phyloP scores from a whole-genome alignment of 2,797 vertebrate species.

The Centropyge bicolor region DNA sequence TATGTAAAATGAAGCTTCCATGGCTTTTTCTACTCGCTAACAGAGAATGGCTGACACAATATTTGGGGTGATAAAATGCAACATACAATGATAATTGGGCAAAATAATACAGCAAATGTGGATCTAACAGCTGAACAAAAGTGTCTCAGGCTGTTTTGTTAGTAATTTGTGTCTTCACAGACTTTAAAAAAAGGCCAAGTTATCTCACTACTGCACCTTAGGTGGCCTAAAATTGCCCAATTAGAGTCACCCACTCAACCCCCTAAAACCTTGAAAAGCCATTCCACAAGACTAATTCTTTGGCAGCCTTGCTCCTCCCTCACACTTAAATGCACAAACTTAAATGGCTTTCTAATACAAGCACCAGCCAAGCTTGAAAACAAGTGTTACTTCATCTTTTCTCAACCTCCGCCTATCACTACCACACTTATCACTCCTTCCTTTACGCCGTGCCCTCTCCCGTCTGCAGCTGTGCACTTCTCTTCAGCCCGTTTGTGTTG shows the following conservation, averaged over 20 bases:
- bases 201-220: slow-evolving; percentile 64
- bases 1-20: not conserved
- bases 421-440: slow-evolving; percentile 29
- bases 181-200: slow-evolving; percentile 32
- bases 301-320: slow-evolving; percentile 36
- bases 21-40: not conserved
- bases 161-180: slow-evolving; percentile 18
- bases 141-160: slow-evolving; percentile 12
- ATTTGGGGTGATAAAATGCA: not conserved
- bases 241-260: slow-evolving; percentile 57
- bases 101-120: not conserved
- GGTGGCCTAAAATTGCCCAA: slow-evolving; percentile 57
- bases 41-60: not conserved
- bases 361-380: slow-evolving; percentile 64
- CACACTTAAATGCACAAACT: slow-evolving; percentile 51
- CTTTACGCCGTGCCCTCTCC: slow-evolving; percentile 10
- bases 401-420: slow-evolving; percentile 21
- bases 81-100: slow-evolving; percentile 4
- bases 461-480: slow-evolving; percentile 3
- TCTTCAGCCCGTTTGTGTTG: slow-evolving; percentile 53
- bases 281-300: slow-evolving; percentile 45
- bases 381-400: slow-evolving; percentile 43
- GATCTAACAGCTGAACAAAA: slow-evolving; percentile 19
- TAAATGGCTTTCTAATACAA: slow-evolving; percentile 55
- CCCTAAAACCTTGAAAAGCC: slow-evolving; percentile 54